Evolutionary conservation across 64 coral and sea anemone species (phyloP), one percentile per base, ranked within the genome.

Genomic region (Trachythela sp.): DNA sequence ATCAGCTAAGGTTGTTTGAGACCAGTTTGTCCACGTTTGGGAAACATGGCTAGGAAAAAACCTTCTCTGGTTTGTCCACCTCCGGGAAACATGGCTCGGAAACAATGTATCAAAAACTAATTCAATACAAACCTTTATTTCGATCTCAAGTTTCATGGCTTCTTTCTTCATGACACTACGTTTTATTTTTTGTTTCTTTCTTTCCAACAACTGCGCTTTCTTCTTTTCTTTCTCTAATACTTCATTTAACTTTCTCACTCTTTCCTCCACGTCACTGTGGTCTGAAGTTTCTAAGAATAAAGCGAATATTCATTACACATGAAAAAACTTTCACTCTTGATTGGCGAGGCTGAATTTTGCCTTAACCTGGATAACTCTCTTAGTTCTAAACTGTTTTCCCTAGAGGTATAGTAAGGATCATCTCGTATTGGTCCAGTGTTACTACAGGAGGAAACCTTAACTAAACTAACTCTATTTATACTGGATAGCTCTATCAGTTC

Each of bases 121-220:
- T n/a, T n/a, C n/a, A n/a, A n/a, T n/a, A 45, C 56, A 27, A 64
- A 64, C 56, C 56, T 64, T 64, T n/a, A 64, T n/a, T 64, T 64
- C 56, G 8, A n/a, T 64, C 17, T 64, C 56, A 64, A 64, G 56
- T 20, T 27, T 64, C 26, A 64, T 8, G 26, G 56, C 56, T 64
- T 64, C 56, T 27, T 64, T 64, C 26, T 64, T 64, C 56, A 64
- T 64, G 3, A 64, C 56, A 27, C 56, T 64, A 7, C 56, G 56
- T 64, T 64, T 64, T 18, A 64, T 64, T 64, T 64, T 64, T 64
- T 27, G 56, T 18, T 27, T 64, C 24, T 20, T 64, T 64, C 26
- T 64, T 26, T 64, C 56, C 18, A 64, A 26, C 17, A 27, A 6
- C 56, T 64, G 13, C 20, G 56, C 56, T 64, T 64, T 64, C 56